Evolutionary conservation across 2,888 invertebrate species (phyloP).

Genomic region (Cryptosula pallasiana): DNA sequence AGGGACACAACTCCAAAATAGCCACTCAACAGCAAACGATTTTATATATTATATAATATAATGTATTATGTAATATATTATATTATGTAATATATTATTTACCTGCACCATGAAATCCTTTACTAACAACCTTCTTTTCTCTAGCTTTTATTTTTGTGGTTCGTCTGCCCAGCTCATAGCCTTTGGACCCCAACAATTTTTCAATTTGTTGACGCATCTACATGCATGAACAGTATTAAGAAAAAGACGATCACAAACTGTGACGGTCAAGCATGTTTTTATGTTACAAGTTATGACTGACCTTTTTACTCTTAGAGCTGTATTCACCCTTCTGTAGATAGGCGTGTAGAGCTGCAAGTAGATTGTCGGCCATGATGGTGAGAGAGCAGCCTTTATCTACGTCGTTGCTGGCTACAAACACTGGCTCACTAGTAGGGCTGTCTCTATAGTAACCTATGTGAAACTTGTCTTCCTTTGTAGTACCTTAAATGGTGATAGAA

Average conservation of each 20-base stretch:
- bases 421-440: slow-evolving; percentile 67
- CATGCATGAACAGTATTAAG: no score
- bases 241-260: no score
- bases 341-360: slow-evolving; percentile 64
- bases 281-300: neutral
- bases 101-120: slow-evolving; percentile 23
- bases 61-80: no score
- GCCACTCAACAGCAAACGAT: no score
- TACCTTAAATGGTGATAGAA: no score
- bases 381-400: slow-evolving; percentile 66
- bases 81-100: no score
- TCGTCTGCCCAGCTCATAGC: slow-evolving; percentile 57
- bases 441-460: slow-evolving; percentile 85
- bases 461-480: no score
- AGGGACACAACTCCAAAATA: no score
- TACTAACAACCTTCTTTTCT: neutral
- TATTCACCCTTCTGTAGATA: neutral
- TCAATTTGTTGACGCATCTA: no score
- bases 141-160: slow-evolving; percentile 19
- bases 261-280: no score
- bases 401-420: slow-evolving; percentile 72
- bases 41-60: no score
- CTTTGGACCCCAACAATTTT: slow-evolving; percentile 54
- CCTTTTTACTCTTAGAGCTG: slow-evolving; percentile 3
- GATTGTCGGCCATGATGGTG: slow-evolving; percentile 68